Percentiles rank a stretch among this genome's conserved stretches.
These are phyloP conservation scores for Pardalotus punctatus DNA, from an alignment of 2,113 vertebrate species.

Conservation along the genomic window DNA sequence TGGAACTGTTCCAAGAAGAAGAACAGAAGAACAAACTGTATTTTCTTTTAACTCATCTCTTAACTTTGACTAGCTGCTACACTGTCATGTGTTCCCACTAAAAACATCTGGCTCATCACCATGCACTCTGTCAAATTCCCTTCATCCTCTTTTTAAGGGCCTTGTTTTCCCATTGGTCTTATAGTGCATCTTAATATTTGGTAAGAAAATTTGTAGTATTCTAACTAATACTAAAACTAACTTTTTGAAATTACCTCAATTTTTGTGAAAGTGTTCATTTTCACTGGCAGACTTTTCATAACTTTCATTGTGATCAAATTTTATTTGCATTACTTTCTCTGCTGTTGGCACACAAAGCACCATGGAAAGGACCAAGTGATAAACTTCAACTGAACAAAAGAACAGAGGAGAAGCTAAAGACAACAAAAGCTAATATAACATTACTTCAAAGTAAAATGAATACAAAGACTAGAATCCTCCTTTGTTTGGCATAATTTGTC, in stretches of 20 bases:
- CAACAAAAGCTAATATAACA: neutral
- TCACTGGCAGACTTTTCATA: neutral
- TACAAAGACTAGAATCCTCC: neutral
- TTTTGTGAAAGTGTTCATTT: neutral
- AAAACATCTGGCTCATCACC: neutral
- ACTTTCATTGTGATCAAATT: neutral
- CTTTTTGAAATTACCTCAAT: neutral
- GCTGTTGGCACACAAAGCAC: neutral
- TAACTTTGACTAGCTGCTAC: neutral
- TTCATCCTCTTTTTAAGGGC: neutral
- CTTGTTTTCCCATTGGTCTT: neutral
- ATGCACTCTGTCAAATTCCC: constrained; percentile 28
- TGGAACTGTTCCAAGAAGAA: neutral
- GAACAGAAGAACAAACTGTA: neutral
- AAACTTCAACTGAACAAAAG: neutral
- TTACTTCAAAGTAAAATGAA: neutral
- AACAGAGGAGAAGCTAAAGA: neutral
- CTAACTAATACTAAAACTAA: neutral
- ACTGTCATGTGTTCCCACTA: neutral
- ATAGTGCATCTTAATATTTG: neutral
- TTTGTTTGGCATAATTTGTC: neutral
- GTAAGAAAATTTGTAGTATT: neutral
- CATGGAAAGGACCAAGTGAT: neutral
- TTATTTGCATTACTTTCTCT: neutral
- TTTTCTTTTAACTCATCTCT: neutral